Evolutionary conservation across 2,113 vertebrate species (phyloP).

Genomic region (Saccopteryx bilineata): DNA sequence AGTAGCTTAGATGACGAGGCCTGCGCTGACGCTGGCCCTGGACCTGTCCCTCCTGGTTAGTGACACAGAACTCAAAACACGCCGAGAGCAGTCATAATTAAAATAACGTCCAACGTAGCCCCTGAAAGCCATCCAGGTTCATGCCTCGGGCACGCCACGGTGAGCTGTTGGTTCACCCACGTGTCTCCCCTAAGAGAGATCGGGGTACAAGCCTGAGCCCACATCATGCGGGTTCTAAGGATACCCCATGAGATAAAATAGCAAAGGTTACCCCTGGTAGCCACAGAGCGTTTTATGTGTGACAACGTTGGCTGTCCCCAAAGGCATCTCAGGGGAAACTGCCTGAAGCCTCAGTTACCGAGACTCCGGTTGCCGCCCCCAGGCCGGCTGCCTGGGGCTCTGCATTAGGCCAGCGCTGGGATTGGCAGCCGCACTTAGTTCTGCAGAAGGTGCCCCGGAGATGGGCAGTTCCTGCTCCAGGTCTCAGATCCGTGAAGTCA

Average conservation of each 20-base stretch:
- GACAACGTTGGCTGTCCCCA: rapidly evolving
- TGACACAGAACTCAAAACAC: rapidly evolving
- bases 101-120: not conserved
- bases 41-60: not conserved
- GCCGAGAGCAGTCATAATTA: rapidly evolving
- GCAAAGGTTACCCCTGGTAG: not conserved
- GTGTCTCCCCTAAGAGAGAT: not conserved
- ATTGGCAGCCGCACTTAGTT: not conserved
- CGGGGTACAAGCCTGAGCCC: not conserved
- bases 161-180: not conserved
- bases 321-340: not conserved
- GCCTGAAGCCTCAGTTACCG: rapidly evolving
- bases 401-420: rapidly evolving
- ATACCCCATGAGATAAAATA: not conserved
- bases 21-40: not conserved
- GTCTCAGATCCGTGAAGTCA: not conserved
- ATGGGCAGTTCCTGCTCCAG: not conserved
- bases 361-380: rapidly evolving
- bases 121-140: rapidly evolving
- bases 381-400: not conserved
- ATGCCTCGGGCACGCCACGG: rapidly evolving
- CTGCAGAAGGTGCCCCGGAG: rapidly evolving
- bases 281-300: not conserved
- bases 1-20: no score
- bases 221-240: not conserved